phyloP scores from a whole-genome alignment of 2,888 invertebrate genomes.

The Melanophora roralis region DNA sequence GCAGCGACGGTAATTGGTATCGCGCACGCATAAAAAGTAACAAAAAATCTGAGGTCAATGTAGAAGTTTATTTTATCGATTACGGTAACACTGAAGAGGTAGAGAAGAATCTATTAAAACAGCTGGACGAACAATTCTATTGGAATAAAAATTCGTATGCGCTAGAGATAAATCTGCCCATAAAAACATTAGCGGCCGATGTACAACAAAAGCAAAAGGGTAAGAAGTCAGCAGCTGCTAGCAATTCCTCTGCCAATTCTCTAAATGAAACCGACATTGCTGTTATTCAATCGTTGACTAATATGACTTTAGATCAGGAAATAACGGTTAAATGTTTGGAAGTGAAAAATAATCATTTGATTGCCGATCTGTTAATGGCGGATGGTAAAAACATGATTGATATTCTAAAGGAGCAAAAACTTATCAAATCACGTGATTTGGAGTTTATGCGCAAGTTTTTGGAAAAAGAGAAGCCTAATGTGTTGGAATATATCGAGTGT shows the following conservation, averaged over 20 bases:
- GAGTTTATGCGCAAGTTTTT: conserved; percentile 72
- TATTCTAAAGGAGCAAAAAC: conserved; percentile 67
- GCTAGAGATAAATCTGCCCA: conserved; percentile 74
- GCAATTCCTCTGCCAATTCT: neutral
- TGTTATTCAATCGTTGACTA: conserved; percentile 65
- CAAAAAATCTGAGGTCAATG: conserved; percentile 70
- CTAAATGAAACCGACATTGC: conserved; percentile 47
- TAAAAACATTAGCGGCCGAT: conserved; percentile 64
- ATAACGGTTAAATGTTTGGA: conserved; percentile 72
- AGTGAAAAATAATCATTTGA: conserved; percentile 70
- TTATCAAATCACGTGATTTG: conserved; percentile 70
- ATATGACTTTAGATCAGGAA: conserved; percentile 65
- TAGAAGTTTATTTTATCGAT: conserved; percentile 81
- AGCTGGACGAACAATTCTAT: conserved; percentile 78
- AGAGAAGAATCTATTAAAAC: conserved; percentile 76
- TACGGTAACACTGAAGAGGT: conserved; percentile 84
- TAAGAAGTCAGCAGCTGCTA: conserved; percentile 33
- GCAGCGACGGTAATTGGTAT: conserved; percentile 84
- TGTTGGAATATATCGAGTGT: conserved; percentile 73
- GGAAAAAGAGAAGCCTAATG: conserved; percentile 71
- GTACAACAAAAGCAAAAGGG: conserved; percentile 63
- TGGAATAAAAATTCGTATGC: conserved; percentile 72
- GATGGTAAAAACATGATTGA: conserved; percentile 68
- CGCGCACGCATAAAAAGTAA: conserved; percentile 79
- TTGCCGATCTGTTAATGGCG: conserved; percentile 69